Base-by-base conservation (phyloP, 2,113 vertebrate species). In the Zootoca vivipara region DNA sequence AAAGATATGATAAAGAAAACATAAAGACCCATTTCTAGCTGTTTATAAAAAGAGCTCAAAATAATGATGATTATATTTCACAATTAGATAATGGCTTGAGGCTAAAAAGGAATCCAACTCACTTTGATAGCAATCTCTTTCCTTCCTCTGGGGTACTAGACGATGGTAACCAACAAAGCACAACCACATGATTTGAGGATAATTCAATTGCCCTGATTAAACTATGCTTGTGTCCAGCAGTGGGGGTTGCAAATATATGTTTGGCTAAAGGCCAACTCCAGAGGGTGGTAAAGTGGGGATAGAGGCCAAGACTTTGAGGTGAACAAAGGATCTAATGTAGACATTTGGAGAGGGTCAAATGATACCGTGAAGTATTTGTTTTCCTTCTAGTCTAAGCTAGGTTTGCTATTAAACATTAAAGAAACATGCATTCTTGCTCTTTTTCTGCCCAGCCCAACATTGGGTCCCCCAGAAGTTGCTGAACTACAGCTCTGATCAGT, bases 71-170 rank as follows among this genome's bases (percentile, higher is more conserved):
- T 28, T 74, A 1, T 56, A 58, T 82, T 82, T 89, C 24, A 87
- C 40, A 22, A 38, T 62, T 79, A 16, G 8, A 9, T 20, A 72
- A 20, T 62, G 84, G 87, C 13, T 77, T 85, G 73, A 83, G 89
- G 84, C 82, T 15, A 87, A 69, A n/a, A 94, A 90, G 72, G 40
- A 82, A 92, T 3, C 80, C 77, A 73, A 30, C 1, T 67, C 62
- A 67, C 22, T 67, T 30, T 83, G 81, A 67, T 2, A 69, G 64
- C 38, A 70, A 46, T 83, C 28, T 83, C 35, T 15, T 18, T 70
- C 7, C 26, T 16, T 46, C 65, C 3, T 56, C 46, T 77, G 40
- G 82, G 67, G 46, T 73, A 35, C 30, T 33, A 56, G 5, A 78
- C 3, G 46, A 79, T 4, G 40, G 20, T 6, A 64, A 56, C 26